Percentiles rank a stretch among this genome's conserved stretches.
phyloP scores from a whole-genome alignment of 2,888 invertebrate genomes.

The Andrena chrysosceles region DNA sequence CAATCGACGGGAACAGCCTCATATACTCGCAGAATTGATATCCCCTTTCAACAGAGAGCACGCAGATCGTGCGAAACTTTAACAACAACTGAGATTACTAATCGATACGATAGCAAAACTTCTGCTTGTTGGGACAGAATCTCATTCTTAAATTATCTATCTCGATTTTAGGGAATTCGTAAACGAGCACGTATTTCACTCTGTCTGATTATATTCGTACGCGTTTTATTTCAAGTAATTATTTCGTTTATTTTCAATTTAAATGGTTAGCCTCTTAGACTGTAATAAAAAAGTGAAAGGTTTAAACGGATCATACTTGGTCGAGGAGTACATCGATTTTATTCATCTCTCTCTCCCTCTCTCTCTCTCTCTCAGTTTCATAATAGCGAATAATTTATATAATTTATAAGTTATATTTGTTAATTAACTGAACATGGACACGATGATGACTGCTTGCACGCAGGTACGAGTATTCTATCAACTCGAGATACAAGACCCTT shows the following conservation, averaged over 20 bases:
- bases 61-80: slow-evolving; percentile 64
- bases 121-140: no score
- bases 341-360: background rate
- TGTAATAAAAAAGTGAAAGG: no score
- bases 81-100: slow-evolving; percentile 53
- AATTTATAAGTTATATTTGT: background rate
- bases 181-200: slow-evolving; percentile 26
- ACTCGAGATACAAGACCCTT: slow-evolving; percentile 63
- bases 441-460: slow-evolving; percentile 47
- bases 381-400: background rate
- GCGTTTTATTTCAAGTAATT: no score
- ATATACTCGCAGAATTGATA: slow-evolving; percentile 55
- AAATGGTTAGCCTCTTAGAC: no score
- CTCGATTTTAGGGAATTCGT: background rate
- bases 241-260: no score
- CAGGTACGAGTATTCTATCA: slow-evolving; percentile 71
- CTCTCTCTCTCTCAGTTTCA: no score
- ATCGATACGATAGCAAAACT: slow-evolving; percentile 1
- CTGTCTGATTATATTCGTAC: background rate
- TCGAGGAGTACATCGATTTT: background rate
- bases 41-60: slow-evolving; percentile 52
- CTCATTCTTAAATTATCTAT: background rate
- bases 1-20: slow-evolving; percentile 17
- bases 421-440: background rate
- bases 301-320: no score